Conservation (phyloP, 2,888 invertebrate species). For the Microplitis deprimator region DNA sequence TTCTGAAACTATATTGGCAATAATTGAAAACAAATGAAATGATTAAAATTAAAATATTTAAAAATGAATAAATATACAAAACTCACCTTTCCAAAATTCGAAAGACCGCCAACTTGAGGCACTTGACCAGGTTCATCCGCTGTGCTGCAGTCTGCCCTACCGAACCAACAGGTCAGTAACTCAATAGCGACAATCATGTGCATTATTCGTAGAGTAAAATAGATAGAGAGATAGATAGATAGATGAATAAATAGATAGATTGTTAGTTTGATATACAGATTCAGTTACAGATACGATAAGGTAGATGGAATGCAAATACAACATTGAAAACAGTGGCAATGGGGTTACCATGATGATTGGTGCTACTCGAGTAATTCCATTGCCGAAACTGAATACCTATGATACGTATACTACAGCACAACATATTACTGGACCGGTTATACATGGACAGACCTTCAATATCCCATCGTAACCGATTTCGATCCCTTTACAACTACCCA, state of each 20-base stretch:
- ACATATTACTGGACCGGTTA: not conserved
- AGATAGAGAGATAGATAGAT: not conserved
- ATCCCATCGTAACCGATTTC: not conserved
- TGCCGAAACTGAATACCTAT: conserved; percentile 26
- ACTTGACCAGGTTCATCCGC: conserved; percentile 76
- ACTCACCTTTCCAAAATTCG: conserved; percentile 77
- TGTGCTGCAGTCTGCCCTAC: conserved; percentile 79
- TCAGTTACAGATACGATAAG: not conserved
- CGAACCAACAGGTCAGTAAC: conserved; percentile 70
- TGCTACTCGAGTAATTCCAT: conserved; percentile 14
- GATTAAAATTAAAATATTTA: not conserved
- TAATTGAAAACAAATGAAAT: no score
- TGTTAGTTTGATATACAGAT: not conserved
- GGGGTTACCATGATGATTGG: not conserved
- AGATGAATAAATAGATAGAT: conserved; percentile 4
- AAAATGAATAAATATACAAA: not conserved
- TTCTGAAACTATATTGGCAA: no score
- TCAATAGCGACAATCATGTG: conserved; percentile 63
- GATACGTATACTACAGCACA: conserved; percentile 5
- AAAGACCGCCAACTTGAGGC: conserved; percentile 76
- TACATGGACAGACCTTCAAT: conserved; percentile 15
- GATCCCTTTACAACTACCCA: not conserved
- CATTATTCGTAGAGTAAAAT: conserved; percentile 50
- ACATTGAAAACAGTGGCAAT: not conserved
- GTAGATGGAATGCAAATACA: not conserved